Evolutionary conservation across 2,797 vertebrate species (phyloP), one percentile per base, ranked within the genome.

Genomic region (Botia kubotai): DNA sequence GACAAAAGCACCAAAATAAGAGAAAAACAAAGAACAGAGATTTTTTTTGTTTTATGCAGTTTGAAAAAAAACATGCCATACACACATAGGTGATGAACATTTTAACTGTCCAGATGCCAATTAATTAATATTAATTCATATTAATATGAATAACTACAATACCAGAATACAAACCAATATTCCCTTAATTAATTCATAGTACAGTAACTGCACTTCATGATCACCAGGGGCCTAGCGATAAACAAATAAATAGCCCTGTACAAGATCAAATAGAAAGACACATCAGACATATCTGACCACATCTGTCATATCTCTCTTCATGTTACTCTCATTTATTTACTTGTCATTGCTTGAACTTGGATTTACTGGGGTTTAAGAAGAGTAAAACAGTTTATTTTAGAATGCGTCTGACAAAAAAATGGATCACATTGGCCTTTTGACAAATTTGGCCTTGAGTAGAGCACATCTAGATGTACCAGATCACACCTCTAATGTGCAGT

Each of bases 401-500:
- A 46, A 46, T 46, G 43, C 10, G 43, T 11, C 10, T 46, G 43
- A 11, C 8, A 46, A 46, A 8, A 46, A 39, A 39, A 46, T 46
- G 8, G 10, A 46, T 46, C 43, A 11, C 43, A 65, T 79, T 60
- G 29, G 46, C 77, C 8, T 62, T 70, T 72, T 72, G n/a, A 21
- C 65, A 65, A 14, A 63, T 39, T 72, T 79, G 67, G 39, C 76
- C 63, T 65, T 43, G 39, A 46, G 43, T 46, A 46, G 82, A 89
- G 43, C 65, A 14, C 6, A 50, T 63, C 82, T 81, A 19, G 57
- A 84, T 85, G 43, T 46, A 46, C 43, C 67, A 84, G 83, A 87
- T 89, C 88, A 81, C 86, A 85, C 43, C 83, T 76, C 76, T 87
- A 90, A 93, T 85, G 80, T 87, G 75, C 74, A 80, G 82, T 90